Conservation (phyloP, 2,113 vertebrate genomes). For the Oriolus oriolus region DNA sequence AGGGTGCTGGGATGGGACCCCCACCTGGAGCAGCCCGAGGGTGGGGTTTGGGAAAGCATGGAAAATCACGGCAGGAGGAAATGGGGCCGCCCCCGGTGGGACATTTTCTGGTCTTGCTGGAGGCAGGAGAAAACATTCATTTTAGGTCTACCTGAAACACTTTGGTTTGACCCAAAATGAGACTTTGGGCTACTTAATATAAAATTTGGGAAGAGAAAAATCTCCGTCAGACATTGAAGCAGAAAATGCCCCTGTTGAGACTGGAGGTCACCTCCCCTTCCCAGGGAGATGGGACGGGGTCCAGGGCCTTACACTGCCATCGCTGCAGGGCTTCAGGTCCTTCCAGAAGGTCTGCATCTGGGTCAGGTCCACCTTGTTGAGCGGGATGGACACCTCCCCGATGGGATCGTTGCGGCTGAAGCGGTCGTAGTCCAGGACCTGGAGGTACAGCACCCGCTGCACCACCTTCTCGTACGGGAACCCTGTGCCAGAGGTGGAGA, state of each 20-base stretch:
- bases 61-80: not conserved
- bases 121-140: not conserved
- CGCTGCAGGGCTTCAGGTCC: slow-evolving; percentile 96
- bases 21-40: not conserved
- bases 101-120: not conserved
- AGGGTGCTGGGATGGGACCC: not conserved
- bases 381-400: slow-evolving; percentile 94
- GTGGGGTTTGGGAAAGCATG: not conserved
- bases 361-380: slow-evolving; percentile 95
- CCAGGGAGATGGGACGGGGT: not conserved
- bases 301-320: slow-evolving; percentile 90
- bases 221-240: accelerated
- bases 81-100: not conserved
- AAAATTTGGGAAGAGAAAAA: not conserved
- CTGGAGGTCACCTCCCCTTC: no score
- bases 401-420: slow-evolving; percentile 98
- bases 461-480: slow-evolving; percentile 98
- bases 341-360: slow-evolving; percentile 99
- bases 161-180: not conserved
- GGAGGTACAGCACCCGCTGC: slow-evolving; percentile 93
- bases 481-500: slow-evolving; percentile 66
- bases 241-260: not conserved
- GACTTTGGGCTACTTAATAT: not conserved
- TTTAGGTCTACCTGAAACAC: not conserved
- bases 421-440: slow-evolving; percentile 92